Percentiles rank a stretch among this genome's conserved stretches.
Evolutionary conservation across 30 jellyfish, hydroid and myxozoan genomes (phyloP).

Genomic region (Phacellophora camtschatica): DNA sequence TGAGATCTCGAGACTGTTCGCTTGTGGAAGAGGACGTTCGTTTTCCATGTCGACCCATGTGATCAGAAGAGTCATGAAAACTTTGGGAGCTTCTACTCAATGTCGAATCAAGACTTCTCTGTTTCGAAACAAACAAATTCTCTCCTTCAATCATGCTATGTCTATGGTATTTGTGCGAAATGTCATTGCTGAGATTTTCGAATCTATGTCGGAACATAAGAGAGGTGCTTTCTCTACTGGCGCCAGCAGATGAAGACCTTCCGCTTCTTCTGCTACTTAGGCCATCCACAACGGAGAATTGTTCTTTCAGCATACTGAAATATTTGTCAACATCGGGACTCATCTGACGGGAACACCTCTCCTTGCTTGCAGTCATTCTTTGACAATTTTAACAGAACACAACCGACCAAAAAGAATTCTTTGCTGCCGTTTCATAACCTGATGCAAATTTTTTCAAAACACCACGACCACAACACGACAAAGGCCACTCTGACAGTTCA

Average conservation of each 20-base stretch:
- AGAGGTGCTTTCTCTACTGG: constrained; percentile 34
- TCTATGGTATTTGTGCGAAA: constrained; percentile 66
- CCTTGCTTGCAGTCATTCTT: constrained; percentile 67
- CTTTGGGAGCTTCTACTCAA: constrained; percentile 16
- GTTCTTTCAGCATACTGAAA: constrained; percentile 62
- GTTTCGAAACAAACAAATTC: constrained; percentile 29
- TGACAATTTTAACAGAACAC: not conserved
- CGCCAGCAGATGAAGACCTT: constrained; percentile 41
- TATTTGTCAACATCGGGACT: constrained; percentile 71
- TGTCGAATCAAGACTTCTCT: constrained; percentile 43
- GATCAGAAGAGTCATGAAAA: not conserved
- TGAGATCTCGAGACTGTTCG: constrained; percentile 62
- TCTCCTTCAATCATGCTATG: constrained; percentile 69
- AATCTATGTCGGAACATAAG: constrained; percentile 40
- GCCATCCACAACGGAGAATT: constrained; percentile 37
- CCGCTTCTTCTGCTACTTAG: constrained; percentile 8
- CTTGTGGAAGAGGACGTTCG: constrained; percentile 31
- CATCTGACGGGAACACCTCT: constrained; percentile 40
- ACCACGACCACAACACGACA: not conserved
- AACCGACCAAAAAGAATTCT: not conserved
- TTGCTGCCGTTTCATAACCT: constrained; percentile 35
- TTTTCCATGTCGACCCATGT: constrained; percentile 60
- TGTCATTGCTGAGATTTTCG: constrained; percentile 55
- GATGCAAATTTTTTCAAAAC: constrained; percentile 9
- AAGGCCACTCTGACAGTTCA: not conserved